phyloP scores from a whole-genome alignment of 2,113 vertebrate genomes.

The Ciconia stormi region DNA sequence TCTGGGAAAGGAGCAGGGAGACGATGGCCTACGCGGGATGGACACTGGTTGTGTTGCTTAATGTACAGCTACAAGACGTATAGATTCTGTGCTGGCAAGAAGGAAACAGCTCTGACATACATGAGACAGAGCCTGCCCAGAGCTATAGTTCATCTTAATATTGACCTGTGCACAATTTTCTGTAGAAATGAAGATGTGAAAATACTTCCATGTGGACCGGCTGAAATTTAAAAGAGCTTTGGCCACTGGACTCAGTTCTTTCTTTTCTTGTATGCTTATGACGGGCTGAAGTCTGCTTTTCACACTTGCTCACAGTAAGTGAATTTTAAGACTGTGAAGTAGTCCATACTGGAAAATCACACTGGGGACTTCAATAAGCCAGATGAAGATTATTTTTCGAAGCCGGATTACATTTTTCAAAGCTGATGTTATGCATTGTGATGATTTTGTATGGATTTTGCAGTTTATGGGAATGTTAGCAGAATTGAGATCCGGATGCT shows the following conservation, averaged over 20 bases:
- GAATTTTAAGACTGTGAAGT: not conserved
- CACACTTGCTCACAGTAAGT: not conserved
- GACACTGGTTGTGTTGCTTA: not conserved
- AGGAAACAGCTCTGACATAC: not conserved
- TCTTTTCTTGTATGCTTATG: not conserved
- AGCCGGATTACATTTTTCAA: not conserved
- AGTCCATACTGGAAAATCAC: not conserved
- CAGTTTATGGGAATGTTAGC: not conserved
- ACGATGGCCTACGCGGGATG: not conserved
- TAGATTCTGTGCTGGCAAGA: not conserved
- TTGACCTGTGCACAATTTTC: not conserved
- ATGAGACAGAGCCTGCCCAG: not conserved
- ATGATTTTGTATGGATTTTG: not conserved
- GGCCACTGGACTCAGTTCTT: not conserved
- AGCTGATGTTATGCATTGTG: not conserved
- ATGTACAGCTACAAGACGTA: not conserved
- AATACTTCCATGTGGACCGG: not conserved
- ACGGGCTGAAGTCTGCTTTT: not conserved
- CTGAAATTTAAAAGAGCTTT: not conserved
- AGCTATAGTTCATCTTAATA: not conserved
- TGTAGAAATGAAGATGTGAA: not conserved
- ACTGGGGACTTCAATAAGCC: not conserved
- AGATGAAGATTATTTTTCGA: not conserved
- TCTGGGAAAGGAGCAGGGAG: not conserved
- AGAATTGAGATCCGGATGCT: not conserved